Percentiles rank a stretch among this genome's conserved stretches.
Evolutionary conservation across 1,140 invertebrate genomes (phyloP).

Genomic region (Prorops nasuta): DNA sequence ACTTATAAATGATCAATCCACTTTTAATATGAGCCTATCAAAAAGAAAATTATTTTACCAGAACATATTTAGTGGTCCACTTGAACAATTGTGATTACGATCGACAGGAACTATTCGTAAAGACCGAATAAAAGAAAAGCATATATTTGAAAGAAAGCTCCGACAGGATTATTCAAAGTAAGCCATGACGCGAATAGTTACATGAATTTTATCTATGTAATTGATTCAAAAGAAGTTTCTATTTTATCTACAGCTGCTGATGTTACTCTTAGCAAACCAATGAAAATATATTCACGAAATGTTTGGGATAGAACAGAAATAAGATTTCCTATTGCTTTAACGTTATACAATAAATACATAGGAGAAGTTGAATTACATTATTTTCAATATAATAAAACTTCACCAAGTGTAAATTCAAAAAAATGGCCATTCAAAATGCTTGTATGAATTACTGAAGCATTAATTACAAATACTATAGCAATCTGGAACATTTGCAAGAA

Average conservation of each 20-base stretch:
- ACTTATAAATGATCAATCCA: too few species aligned
- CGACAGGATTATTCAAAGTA: conserved; percentile 5
- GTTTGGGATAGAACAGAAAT: too few species aligned
- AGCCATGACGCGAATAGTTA: too few species aligned
- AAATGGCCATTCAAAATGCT: conserved; percentile 2
- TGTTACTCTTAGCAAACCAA: conserved; percentile 4
- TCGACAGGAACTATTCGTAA: too few species aligned
- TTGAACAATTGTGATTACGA: conserved; percentile 8
- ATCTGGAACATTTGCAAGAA: too few species aligned
- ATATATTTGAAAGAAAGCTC: conserved; percentile 14
- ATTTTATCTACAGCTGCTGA: too few species aligned
- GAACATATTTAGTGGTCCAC: conserved; percentile 12
- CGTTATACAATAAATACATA: too few species aligned
- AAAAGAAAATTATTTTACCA: too few species aligned
- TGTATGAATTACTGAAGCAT: neutral
- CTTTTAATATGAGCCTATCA: too few species aligned
- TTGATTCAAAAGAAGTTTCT: too few species aligned
- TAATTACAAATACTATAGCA: neutral
- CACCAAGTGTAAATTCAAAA: conserved; percentile 4
- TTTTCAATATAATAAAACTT: conserved; percentile 9
- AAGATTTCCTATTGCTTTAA: too few species aligned
- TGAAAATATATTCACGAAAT: conserved; percentile 11
- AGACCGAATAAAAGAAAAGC: conserved; percentile 1
- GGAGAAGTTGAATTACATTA: conserved; percentile 6
- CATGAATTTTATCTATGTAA: too few species aligned